Base-by-base conservation (phyloP, 2,113 vertebrate genomes). In the Variabilichromis moorii region DNA sequence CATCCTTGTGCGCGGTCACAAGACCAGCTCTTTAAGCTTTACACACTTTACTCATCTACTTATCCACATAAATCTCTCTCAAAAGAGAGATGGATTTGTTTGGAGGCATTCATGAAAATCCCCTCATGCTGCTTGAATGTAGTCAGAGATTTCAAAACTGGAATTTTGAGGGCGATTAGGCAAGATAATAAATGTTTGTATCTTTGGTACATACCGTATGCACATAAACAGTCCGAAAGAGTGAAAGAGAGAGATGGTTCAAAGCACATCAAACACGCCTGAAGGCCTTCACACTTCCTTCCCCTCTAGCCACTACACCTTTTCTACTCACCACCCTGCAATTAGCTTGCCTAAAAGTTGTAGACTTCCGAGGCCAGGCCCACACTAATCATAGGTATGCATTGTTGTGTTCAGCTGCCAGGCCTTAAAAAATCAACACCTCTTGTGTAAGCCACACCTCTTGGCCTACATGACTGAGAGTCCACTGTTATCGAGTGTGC, bases 321-420 rank as follows among this genome's bases (percentile, higher is more conserved):
- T 96, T 94, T 90, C 81, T 91, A 59, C 91, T 91, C 94, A 79
- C 86, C 93, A 96, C 93, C 95, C 95, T 95, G 86, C 91, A 95
- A 96, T 96, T 96, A 96, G 88, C 92, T 81, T 94, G 86, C 94
- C 94, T 94, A 93, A 95, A 93, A 94, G 90, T 91, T 92, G 87
- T 89, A 73, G 89, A 89, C 94, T 95, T 95, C 94, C 68, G 88
- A 89, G 86, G 83, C 93, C 92, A 86, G 94, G 89, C 93, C 90
- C 83, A 86, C 89, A 87, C 90, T 95, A 96, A 96, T 93, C 92
- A 95, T 94, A 96, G 94, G 93, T 96, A 93, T 95, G 91, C 88
- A 93, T 92, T 94, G 95, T 94, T 93, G 86, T 90, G 89, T 92
- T 95, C 92, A 88, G 91, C 90, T 95, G 89, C 93, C 84, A 92